Percentiles rank a stretch among this genome's conserved stretches.
phyloP scores from a whole-genome alignment of 2,888 invertebrate species.

The Stegophylla sp. region DNA sequence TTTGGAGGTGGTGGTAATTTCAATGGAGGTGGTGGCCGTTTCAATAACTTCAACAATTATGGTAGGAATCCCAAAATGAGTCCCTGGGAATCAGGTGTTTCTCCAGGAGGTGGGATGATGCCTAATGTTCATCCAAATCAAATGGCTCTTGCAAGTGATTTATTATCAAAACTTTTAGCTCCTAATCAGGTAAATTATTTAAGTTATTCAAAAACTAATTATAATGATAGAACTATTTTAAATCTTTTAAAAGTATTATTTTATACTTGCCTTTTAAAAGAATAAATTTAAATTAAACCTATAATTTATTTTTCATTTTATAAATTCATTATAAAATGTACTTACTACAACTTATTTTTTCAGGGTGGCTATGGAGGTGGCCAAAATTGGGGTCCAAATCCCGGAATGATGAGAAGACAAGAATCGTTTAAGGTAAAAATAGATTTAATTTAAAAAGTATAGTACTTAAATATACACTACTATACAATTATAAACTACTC shows the following conservation, averaged over 20 bases:
- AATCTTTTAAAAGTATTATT: too few relatives aligned
- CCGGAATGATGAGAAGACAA: slow-evolving; percentile 51
- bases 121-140: slow-evolving; percentile 54
- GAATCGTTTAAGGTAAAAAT: slow-evolving; percentile 53
- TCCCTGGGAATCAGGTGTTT: slow-evolving; percentile 53
- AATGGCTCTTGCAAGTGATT: slow-evolving; percentile 53
- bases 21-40: slow-evolving; percentile 30
- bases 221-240: too few relatives aligned
- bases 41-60: slow-evolving; percentile 39
- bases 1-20: not conserved
- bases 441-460: not conserved
- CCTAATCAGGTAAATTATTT: slow-evolving; percentile 32
- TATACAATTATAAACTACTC: slow-evolving; percentile 6
- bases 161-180: slow-evolving; percentile 47
- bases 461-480: slow-evolving; percentile 18
- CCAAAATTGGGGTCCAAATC: slow-evolving; percentile 52
- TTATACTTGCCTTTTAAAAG: too few relatives aligned
- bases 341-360: not conserved
- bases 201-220: too few relatives aligned
- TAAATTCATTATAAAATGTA: too few relatives aligned
- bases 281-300: too few relatives aligned
- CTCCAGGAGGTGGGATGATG: slow-evolving; percentile 53
- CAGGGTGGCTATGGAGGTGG: slow-evolving; percentile 47
- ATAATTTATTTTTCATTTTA: too few relatives aligned
- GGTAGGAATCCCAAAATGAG: slow-evolving; percentile 47